Evolutionary conservation across 2,888 invertebrate species (phyloP).

Genomic region (Luperina testacea): DNA sequence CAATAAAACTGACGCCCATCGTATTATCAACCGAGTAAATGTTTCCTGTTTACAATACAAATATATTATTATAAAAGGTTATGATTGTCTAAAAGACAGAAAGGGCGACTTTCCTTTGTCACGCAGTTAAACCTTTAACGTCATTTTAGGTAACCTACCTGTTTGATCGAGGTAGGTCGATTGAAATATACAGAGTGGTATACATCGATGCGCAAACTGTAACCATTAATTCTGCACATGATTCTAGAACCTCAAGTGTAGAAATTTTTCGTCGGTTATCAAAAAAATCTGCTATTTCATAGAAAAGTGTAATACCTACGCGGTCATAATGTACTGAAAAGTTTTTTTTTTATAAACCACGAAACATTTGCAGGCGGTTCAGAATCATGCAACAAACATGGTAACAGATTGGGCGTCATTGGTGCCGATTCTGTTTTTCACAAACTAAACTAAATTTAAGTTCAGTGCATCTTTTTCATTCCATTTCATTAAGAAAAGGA

Average conservation of each 20-base stretch:
- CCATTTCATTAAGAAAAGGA: too few relatives aligned
- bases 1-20: slow-evolving; percentile 28
- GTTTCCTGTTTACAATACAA: slow-evolving; percentile 38
- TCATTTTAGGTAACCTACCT: slow-evolving; percentile 9
- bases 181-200: slow-evolving; percentile 9
- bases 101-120: slow-evolving; percentile 33
- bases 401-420: too few relatives aligned
- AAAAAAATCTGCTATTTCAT: background rate
- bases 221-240: too few relatives aligned
- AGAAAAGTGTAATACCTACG: background rate
- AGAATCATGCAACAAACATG: background rate
- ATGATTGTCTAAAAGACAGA: slow-evolving; percentile 30
- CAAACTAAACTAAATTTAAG: too few relatives aligned
- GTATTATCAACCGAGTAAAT: slow-evolving; percentile 34
- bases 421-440: too few relatives aligned
- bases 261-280: too few relatives aligned
- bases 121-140: slow-evolving; percentile 7
- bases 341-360: background rate
- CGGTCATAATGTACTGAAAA: background rate
- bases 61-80: slow-evolving; percentile 16
- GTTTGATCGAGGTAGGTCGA: slow-evolving; percentile 18
- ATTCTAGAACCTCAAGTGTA: too few relatives aligned
- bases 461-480: too few relatives aligned
- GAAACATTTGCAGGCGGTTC: background rate
- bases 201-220: too few relatives aligned